phyloP scores from a whole-genome alignment of 53 echinoderm and acorn worm species.

The Luidia sarsii region DNA sequence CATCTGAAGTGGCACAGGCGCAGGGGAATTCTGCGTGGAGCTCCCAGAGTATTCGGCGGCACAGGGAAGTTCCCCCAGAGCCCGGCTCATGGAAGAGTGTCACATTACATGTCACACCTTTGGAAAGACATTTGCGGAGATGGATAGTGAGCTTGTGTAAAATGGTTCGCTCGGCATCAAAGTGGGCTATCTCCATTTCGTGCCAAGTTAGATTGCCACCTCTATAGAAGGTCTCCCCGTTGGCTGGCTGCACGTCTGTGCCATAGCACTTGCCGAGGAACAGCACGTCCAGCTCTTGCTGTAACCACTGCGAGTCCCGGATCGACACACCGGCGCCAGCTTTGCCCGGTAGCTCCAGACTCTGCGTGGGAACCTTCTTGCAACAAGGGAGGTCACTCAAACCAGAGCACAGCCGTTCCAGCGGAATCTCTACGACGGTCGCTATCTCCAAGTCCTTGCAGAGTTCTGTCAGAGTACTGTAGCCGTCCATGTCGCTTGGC shows the following conservation, averaged over 20 bases:
- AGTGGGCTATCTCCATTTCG: background rate
- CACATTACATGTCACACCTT: constrained; percentile 3
- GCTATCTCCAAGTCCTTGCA: constrained; percentile 19
- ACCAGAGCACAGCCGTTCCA: constrained; percentile 32
- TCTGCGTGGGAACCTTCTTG: background rate
- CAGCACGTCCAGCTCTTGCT: constrained; percentile 43
- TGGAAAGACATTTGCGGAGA: background rate
- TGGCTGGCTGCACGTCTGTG: background rate
- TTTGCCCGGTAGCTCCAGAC: constrained; percentile 12
- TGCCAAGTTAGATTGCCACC: constrained; percentile 36
- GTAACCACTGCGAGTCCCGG: constrained; percentile 25
- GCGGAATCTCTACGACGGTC: constrained; percentile 25
- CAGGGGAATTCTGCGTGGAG: constrained; percentile 26
- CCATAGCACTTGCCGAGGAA: constrained; percentile 1
- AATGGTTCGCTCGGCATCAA: constrained; percentile 22
- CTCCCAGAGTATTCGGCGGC: constrained; percentile 55
- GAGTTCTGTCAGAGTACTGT: background rate
- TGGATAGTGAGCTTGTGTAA: background rate
- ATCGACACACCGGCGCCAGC: background rate
- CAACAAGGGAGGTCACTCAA: background rate
- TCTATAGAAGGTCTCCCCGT: constrained; percentile 30
- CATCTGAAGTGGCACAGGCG: constrained; percentile 12
- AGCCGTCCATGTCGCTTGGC: background rate
- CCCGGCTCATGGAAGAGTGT: constrained; percentile 54
- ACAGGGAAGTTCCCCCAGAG: constrained; percentile 55